Conservation (phyloP, 2,113 vertebrate species). For the Shinisaurus crocodilurus region DNA sequence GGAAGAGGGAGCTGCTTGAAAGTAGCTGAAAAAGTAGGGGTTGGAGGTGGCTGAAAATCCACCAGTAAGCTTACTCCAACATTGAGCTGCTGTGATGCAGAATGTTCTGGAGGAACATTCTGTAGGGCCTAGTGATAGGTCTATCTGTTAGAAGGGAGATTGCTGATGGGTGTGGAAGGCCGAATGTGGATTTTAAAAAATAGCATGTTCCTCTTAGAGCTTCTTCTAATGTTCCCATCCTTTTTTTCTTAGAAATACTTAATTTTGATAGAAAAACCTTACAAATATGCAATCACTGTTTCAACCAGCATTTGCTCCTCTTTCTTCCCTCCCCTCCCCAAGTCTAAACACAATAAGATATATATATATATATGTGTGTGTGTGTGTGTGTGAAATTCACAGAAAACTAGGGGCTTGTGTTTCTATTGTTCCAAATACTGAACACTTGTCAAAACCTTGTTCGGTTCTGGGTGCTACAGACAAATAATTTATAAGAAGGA, state of each 20-base stretch:
- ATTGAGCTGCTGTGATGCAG: neutral
- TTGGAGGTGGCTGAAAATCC: neutral
- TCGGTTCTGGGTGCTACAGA: neutral
- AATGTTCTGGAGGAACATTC: neutral
- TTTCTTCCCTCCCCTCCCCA: neutral
- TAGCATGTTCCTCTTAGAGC: neutral
- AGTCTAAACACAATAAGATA: neutral
- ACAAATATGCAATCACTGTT: neutral
- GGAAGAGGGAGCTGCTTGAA: neutral
- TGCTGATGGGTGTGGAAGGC: neutral
- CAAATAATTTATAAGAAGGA: neutral
- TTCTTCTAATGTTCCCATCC: neutral
- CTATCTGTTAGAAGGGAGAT: neutral
- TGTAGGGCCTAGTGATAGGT: too few species aligned
- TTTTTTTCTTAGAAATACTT: neutral
- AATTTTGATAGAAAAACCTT: neutral
- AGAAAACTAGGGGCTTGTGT: neutral
- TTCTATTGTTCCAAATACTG: neutral
- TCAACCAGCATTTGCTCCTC: neutral
- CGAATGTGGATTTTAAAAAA: neutral
- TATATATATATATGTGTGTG: too few species aligned
- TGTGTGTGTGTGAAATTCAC: too few species aligned
- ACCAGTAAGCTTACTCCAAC: neutral
- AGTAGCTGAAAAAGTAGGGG: neutral
- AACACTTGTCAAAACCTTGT: neutral